Conservation (phyloP, 1,140 invertebrate species). For the Andricus grossulariae region DNA sequence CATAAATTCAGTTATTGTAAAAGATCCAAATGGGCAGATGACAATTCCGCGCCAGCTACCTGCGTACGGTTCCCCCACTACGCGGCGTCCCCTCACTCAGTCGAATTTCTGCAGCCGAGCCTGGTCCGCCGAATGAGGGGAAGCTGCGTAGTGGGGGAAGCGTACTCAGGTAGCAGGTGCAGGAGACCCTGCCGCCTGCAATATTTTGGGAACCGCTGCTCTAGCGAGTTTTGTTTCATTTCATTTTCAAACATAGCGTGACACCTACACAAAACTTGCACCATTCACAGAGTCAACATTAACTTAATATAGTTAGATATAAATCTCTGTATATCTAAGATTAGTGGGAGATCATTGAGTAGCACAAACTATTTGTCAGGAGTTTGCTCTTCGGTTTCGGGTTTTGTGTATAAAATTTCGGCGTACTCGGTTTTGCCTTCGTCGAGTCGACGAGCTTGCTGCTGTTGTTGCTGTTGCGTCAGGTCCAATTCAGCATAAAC, state of each 20-base stretch:
- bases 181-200: too few relatives aligned
- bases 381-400: constrained; percentile 52
- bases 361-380: constrained; percentile 57
- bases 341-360: not conserved
- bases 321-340: constrained; percentile 11
- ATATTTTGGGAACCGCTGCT: too few relatives aligned
- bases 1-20: too few relatives aligned
- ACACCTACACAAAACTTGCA: not conserved
- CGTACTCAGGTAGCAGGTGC: too few relatives aligned
- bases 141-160: too few relatives aligned
- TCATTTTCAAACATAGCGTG: not conserved
- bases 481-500: constrained; percentile 78
- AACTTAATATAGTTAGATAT: not conserved
- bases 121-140: too few relatives aligned
- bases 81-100: too few relatives aligned
- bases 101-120: too few relatives aligned
- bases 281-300: constrained; percentile 20
- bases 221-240: too few relatives aligned
- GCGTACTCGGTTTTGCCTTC: constrained; percentile 78
- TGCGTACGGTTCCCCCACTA: too few relatives aligned
- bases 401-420: constrained; percentile 75
- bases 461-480: constrained; percentile 67
- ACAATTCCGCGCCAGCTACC: too few relatives aligned
- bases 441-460: constrained; percentile 63
- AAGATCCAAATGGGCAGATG: too few relatives aligned